Conservation (phyloP, 2,888 invertebrate species). For the Sphaerophoria taeniata region DNA sequence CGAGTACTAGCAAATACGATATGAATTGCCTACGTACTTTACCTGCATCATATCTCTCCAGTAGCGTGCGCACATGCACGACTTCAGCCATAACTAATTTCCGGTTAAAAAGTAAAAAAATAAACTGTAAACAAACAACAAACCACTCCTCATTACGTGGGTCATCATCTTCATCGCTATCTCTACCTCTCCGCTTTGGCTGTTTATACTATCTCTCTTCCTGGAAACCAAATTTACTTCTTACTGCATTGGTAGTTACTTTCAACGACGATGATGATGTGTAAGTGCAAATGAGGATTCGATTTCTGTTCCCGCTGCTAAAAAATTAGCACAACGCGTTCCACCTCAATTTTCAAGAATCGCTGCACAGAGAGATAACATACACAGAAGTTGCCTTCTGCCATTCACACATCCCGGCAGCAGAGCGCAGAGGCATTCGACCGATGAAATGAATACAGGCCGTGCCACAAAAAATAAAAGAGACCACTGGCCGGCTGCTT, state of each 20-base stretch:
- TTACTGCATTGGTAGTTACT: constrained; percentile 9
- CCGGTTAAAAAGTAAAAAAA: constrained; percentile 54
- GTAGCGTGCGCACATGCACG: constrained; percentile 50
- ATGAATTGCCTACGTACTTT: constrained; percentile 32
- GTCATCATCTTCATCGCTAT: constrained; percentile 6
- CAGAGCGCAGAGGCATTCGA: constrained; percentile 50
- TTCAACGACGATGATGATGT: neutral
- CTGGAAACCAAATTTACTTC: neutral
- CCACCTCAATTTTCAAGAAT: constrained; percentile 57
- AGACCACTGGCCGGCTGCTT: constrained; percentile 35
- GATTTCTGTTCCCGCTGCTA: constrained; percentile 43
- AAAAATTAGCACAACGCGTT: constrained; percentile 64
- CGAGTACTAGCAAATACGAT: constrained; percentile 4
- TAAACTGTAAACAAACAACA: constrained; percentile 38
- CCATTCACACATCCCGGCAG: constrained; percentile 56
- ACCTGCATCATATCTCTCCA: constrained; percentile 40
- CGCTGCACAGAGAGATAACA: neutral
- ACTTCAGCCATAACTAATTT: constrained; percentile 53
- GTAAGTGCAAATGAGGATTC: constrained; percentile 65
- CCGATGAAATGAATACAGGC: constrained; percentile 74
- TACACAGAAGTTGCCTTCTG: constrained; percentile 38
- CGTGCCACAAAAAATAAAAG: constrained; percentile 29
- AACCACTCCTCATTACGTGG: constrained; percentile 68
- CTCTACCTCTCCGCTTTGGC: constrained; percentile 11
- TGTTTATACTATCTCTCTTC: neutral